These are phyloP conservation scores for Napeogenes inachia DNA, from an alignment of 2,888 invertebrate species.

Conservation along the genomic window DNA sequence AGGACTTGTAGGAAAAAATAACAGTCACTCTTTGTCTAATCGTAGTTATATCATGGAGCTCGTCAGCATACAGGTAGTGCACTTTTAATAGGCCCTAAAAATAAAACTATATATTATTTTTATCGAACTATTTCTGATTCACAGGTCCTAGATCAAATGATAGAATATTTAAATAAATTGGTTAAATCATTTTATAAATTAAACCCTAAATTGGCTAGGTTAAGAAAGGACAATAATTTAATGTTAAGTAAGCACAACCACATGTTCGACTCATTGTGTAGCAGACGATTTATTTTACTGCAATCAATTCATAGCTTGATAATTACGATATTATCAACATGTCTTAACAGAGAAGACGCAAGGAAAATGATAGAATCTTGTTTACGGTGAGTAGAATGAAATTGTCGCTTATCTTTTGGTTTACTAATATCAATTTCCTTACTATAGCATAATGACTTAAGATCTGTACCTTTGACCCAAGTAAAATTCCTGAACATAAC, in stretches of 20 bases:
- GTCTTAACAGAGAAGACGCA: conserved; percentile 77
- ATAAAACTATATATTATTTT: conserved; percentile 9
- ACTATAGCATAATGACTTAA: no score
- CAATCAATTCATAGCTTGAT: conserved; percentile 76
- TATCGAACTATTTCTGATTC: conserved; percentile 29
- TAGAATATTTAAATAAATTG: conserved; percentile 71
- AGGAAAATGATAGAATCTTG: conserved; percentile 76
- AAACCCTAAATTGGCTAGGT: conserved; percentile 68
- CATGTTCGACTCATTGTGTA: conserved; percentile 74
- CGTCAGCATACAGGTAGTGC: conserved; percentile 69
- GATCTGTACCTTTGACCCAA: no score
- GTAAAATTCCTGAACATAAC: no score
- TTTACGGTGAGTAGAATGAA: conserved; percentile 62
- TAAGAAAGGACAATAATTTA: conserved; percentile 63
- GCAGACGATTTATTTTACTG: conserved; percentile 73
- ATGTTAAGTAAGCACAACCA: conserved; percentile 69
- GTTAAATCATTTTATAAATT: conserved; percentile 73
- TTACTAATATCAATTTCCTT: no score
- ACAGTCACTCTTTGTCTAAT: conserved; percentile 56
- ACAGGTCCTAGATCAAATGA: conserved; percentile 78
- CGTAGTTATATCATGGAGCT: conserved; percentile 69
- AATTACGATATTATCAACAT: conserved; percentile 69
- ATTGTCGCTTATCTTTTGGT: no score
- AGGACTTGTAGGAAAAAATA: conserved; percentile 45
- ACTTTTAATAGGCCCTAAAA: conserved; percentile 2